A percentile compares a stretch with the other conserved stretches of the same genome.
Evolutionary conservation across 1,140 invertebrate genomes (phyloP).

Genomic region (Drosophila dunni): DNA sequence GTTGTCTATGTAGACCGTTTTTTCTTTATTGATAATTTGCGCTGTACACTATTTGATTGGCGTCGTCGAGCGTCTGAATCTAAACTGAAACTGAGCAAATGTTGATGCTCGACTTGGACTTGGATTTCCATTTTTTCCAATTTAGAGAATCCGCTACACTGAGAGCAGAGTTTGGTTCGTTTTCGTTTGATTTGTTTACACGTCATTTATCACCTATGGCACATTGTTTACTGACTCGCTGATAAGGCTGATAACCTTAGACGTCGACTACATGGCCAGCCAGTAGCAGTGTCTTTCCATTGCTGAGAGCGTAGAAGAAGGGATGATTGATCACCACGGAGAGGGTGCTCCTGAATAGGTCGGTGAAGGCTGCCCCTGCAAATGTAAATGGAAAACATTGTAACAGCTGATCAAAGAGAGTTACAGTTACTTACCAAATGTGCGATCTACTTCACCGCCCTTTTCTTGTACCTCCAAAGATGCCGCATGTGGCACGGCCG

Average conservation of each 20-base stretch:
- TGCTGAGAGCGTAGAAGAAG: slow-evolving; percentile 70
- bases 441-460: slow-evolving; percentile 42
- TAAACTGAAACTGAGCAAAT: slow-evolving; percentile 53
- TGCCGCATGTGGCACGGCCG: slow-evolving; percentile 53
- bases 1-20: slow-evolving; percentile 21
- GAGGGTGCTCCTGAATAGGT: slow-evolving; percentile 62
- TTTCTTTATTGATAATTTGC: slow-evolving; percentile 37
- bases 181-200: slow-evolving; percentile 57
- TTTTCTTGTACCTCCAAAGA: slow-evolving; percentile 53
- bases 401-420: slow-evolving; percentile 36
- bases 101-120: slow-evolving; percentile 45
- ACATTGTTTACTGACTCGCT: slow-evolving; percentile 32
- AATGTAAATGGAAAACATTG: neutral
- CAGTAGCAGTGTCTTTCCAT: slow-evolving; percentile 60
- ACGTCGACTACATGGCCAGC: slow-evolving; percentile 70
- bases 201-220: slow-evolving; percentile 72
- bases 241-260: slow-evolving; percentile 69
- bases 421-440: slow-evolving; percentile 58
- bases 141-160: slow-evolving; percentile 2
- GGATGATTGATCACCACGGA: slow-evolving; percentile 77
- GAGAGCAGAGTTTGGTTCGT: slow-evolving; percentile 14
- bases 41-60: slow-evolving; percentile 46
- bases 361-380: slow-evolving; percentile 52
- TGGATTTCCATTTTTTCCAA: slow-evolving; percentile 24
- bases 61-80: slow-evolving; percentile 56